Evolutionary conservation across 2,888 invertebrate genomes (phyloP), one percentile per base, ranked within the genome.

Genomic region (Coelopa pilipes): DNA sequence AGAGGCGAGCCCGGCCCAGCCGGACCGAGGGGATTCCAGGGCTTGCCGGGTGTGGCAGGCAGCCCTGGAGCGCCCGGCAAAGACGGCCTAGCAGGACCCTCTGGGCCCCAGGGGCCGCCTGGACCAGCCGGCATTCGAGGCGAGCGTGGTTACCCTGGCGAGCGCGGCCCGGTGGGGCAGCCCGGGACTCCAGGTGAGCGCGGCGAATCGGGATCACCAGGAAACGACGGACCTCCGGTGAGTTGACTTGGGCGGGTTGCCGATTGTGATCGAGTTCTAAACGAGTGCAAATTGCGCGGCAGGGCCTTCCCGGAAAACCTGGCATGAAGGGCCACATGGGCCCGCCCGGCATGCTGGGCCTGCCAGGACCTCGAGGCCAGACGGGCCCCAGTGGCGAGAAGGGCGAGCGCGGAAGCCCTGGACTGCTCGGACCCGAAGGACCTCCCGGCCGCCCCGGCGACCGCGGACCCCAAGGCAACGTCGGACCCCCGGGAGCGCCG

Each of bases 321-420:
- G 95, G 95, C 68, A 91, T 91, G 78, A 94, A 95, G 86, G 94
- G 96, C 72, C 93, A 94, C 82, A 89, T 93, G 74, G 95, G 95
- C 3, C 85, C 91, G 17, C 90, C 93, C 0, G 95, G 95, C 15
- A 95, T 95, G 87, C 93, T 95, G 83, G 95, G 95, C 1, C 92
- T 93, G 81, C 88, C 91, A 0, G 95, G 95, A 7, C 81, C 92
- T 13, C 91, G 92, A 77, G 95, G 94, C 2, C 89, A 90, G 10
- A 87, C 90, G 0, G 93, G 93, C 0, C 84, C 88, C 0, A 86
- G 89, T 2, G 93, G 93, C 21, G 90, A 91, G 2, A 89, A 92
- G 24, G 93, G 93, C 2, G 90, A 90, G 79, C 87, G 90, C 81
- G 95, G 95, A 11, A 81, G 80, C 55, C 2, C 88, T 17, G 95